Evolutionary conservation across 2,113 vertebrate species (phyloP), one percentile per base, ranked within the genome.

Genomic region (Chlamydotis undulata): DNA sequence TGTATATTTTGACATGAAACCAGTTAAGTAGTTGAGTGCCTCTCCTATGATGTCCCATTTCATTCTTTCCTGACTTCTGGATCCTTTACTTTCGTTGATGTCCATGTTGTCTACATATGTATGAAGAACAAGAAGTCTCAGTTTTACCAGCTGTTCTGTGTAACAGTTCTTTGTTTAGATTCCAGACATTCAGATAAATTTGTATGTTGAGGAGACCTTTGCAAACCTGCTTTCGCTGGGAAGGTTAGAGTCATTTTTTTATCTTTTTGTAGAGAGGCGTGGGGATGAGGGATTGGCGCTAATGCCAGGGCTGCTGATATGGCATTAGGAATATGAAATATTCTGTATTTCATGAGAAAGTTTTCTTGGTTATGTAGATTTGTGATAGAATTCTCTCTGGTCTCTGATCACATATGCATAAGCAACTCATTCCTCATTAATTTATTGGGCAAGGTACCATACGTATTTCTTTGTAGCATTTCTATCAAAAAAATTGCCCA

Each of bases 401-500:
- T 93, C 12, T 97, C 86, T 93, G 88, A 78, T 89, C 80, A 86
- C 23, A 64, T 87, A 68, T 60, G 47, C 59, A 29, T 64, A 77
- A 75, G 47, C 13, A 73, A 79, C 47, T 92, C 14, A 68, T 79
- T 64, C 31, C 63, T 87, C 49, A 71, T 73, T 81, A 82, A 89
- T 96, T 96, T 87, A 79, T 96, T 10, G 29, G 60, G 63, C 67
- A 71, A 64, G n/a, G 53, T 87, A 67, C 41, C 10, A 9, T 81
- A 69, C 45, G 6, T 94, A 74, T 87, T 87, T 98, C 95, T 96
- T 78, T 73, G 73, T 76, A 65, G 60, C 79, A 67, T 97, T 96
- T 96, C 90, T 96, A 17, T 96, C 85, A 83, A 85, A 89, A 39
- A 89, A 86, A 95, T 97, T 95, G 70, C 96, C 86, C 89, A 94